Evolutionary conservation across 2,113 vertebrate species (phyloP), one percentile per base, ranked within the genome.

Genomic region (Scortum barcoo): DNA sequence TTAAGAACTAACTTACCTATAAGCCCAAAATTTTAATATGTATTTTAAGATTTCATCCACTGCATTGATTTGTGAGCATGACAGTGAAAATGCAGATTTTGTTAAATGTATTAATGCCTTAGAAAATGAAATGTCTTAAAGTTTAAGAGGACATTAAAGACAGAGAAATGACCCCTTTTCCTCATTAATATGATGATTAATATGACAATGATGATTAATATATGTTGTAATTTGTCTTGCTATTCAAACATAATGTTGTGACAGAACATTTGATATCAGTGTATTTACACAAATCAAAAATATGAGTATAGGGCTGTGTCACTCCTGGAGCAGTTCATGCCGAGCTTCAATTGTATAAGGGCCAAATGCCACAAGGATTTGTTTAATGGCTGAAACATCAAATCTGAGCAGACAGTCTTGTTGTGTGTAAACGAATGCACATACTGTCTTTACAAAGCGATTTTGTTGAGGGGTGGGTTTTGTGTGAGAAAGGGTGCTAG

Each of bases 371-470:
- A 22, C 1, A 5, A 56, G 60, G 53, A 63, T 77, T 48, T 62
- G 56, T 42, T 24, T 8, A 33, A 69, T 24, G 44, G 36, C 56
- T 54, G 30, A 51, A 75, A 68, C 62, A 19, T 74, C n/a, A 58
- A 28, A 38, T 56, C 51, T 17, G 28, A 70, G 48, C 28, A 17
- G 36, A 48, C 63, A 76, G 66, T 77, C 36, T 22, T 30, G 17
- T 69, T 42, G 33, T 57, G n/a, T 67, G 28, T 58, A 69, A 69
- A 40, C 42, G 20, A 77, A 48, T 58, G 26, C 54, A 54, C 17
- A 60, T 24, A 51, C 20, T 70, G 63, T 54, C 22, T 28, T 73
- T 40, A 46, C 62, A 60, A 28, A 60, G 20, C 9, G 2, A 63
- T 46, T 26, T 17, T 42, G 7, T 20, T 66, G 42, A n/a, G 44